These are phyloP conservation scores for Esox masquinongy DNA, from an alignment of 2,797 vertebrate species.

Conservation along the genomic window DNA sequence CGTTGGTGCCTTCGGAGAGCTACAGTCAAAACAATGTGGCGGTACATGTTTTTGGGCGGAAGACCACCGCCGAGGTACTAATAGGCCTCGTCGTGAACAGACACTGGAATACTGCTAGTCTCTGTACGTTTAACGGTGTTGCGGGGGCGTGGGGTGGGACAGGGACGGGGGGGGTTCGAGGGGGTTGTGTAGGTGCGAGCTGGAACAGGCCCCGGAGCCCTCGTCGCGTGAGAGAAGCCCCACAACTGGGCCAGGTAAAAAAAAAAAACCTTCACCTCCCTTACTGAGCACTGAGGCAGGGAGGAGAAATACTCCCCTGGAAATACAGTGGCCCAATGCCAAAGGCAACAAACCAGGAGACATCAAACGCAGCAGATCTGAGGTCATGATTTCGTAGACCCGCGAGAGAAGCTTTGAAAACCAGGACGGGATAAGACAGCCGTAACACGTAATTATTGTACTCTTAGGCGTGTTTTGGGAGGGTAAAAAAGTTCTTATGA, in stretches of 20 bases:
- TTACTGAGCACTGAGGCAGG: slow-evolving; percentile 34
- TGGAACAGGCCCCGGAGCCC: slow-evolving; percentile 51
- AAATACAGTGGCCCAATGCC: slow-evolving; percentile 56
- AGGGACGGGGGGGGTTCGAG: neutral
- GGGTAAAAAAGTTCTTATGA: neutral
- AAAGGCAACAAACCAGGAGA: slow-evolving; percentile 54
- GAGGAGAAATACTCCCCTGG: slow-evolving; percentile 42
- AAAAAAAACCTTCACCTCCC: slow-evolving; percentile 2
- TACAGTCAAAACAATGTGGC: slow-evolving; percentile 14
- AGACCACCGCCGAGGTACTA: slow-evolving; percentile 17
- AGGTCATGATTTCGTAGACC: slow-evolving; percentile 48
- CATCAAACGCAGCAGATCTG: slow-evolving; percentile 57
- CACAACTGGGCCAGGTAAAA: slow-evolving; percentile 63
- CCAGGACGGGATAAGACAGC: neutral
- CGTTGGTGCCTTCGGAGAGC: slow-evolving; percentile 8
- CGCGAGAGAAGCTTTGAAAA: slow-evolving; percentile 27
- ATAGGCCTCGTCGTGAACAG: slow-evolving; percentile 22
- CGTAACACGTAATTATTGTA: slow-evolving; percentile 26
- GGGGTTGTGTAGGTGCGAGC: slow-evolving; percentile 40
- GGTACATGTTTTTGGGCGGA: no score
- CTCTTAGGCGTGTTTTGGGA: slow-evolving; percentile 8
- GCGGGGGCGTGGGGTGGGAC: slow-evolving; percentile 24
- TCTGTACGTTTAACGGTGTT: neutral
- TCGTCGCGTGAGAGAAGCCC: slow-evolving; percentile 66
- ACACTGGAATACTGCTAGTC: slow-evolving; percentile 38